Conservation (phyloP, 2,888 invertebrate species). For the Harpalus rubripes region DNA sequence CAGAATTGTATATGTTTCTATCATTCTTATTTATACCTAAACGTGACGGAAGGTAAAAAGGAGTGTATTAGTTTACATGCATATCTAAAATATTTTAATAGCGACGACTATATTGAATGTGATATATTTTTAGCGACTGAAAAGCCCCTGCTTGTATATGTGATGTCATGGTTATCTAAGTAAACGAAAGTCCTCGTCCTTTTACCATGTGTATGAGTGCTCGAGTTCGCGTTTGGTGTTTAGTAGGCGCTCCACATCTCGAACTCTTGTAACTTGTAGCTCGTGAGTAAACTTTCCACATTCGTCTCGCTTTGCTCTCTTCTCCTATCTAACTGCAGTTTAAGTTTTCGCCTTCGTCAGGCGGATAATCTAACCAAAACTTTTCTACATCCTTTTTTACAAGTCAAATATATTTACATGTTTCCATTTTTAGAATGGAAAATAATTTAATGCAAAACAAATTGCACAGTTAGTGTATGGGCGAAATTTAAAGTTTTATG, state of each 20-base stretch:
- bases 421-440: too few relatives aligned
- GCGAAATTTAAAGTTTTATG: too few relatives aligned
- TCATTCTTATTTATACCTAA: too few relatives aligned
- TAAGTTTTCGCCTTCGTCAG: conserved; percentile 14
- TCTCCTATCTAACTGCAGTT: conserved; percentile 53
- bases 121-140: too few relatives aligned
- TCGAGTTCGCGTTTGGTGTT: background rate
- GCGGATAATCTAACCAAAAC: background rate
- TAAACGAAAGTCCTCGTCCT: background rate
- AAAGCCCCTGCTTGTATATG: background rate
- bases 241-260: conserved; percentile 49
- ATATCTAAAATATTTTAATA: too few relatives aligned
- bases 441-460: too few relatives aligned
- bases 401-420: too few relatives aligned
- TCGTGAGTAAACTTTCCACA: conserved; percentile 35
- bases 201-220: background rate
- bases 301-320: conserved; percentile 10
- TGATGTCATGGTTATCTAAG: background rate
- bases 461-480: too few relatives aligned
- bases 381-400: background rate
- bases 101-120: background rate
- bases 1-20: too few relatives aligned
- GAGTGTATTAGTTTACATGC: too few relatives aligned
- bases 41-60: too few relatives aligned
- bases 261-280: conserved; percentile 20